Base-by-base conservation (phyloP, 2,113 vertebrate species). In the Hippocampus guttulatus region DNA sequence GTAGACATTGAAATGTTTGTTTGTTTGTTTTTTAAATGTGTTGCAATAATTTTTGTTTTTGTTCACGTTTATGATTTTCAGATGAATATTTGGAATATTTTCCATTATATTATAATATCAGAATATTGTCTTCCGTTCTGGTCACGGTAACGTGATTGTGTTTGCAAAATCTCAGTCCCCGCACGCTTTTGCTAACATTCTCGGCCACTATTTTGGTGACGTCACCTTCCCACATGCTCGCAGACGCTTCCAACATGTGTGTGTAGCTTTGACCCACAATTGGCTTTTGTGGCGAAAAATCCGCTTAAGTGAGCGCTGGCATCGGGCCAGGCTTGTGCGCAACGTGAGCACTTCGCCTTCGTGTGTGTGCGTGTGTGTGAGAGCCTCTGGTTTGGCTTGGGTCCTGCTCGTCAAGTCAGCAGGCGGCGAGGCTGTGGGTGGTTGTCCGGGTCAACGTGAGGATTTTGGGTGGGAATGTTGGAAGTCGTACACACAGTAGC, bases 271-370 rank as follows among this genome's bases (percentile, higher is more conserved):
- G 85, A 88, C 76, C 67, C 72, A 75, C 67, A 6, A 77, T 86
- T 88, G 76, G 81, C 88, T 87, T 90, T 86, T 89, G 85, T 83
- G 78, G 79, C 73, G 57, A 74, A 77, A 18, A 82, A 82, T 74
- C 76, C 81, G 85, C 74, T 77, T 81, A 87, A 89, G 89, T 90
- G 88, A 81, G 80, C 61, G 65, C 89, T 92, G 90, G 91, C 91
- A 85, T 77, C 66, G 55, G 57, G 89, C 91, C 87, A 78, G 75
- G 43, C 67, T 54, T 69, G 72, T 69, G 68, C 33, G 60, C 71
- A 77, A 68, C 70, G 49, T 79, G 76, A 78, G 57, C 57, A 5
- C 84, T 86, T 84, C 69, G 62, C 58, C 70, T 81, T 38, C 11
- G 25, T 77, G 49, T 74, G 30, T 33, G 30, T 33, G 30, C 69